Evolutionary conservation across 1,140 invertebrate genomes (phyloP), one percentile per base, ranked within the genome.

Genomic region (Pseudoatta argentina): DNA sequence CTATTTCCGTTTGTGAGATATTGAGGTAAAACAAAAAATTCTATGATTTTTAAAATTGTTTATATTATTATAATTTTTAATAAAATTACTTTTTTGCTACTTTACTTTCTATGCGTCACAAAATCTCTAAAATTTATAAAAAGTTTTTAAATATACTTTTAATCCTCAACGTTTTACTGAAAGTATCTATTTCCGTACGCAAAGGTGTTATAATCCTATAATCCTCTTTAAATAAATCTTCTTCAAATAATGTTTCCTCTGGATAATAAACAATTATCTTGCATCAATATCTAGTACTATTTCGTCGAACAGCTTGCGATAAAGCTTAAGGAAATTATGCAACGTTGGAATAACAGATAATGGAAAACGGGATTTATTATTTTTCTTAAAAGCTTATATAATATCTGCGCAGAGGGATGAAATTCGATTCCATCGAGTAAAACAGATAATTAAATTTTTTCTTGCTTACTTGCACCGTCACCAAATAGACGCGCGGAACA

Each of bases 371-470:
- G 1, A 21, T 7, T 53, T 16, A 16, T 12, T 30, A 1, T 67
- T 53, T 6, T 66, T 30, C 10, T 27, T 21, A 21, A 44, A 44
- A 24, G 5, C 34, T 39, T 44, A n/a, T 34, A 51, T n/a, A 51
- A 34, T 18, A 53, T 53, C 1, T 55, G 18, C 2, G 2, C 12
- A 27, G n/a, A 4, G 10, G 16, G 8, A 44, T 10, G 14, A 67
- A 67, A 79, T 79, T 71, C 44, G 66, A 57, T 69, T 16, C 0
- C 24, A 30, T 1, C 16, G 16, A 21, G 3, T 39, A 34, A 6
- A 57, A 53, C 21, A 10, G 18, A 78, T 66, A 78, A 24, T 78
- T 66, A n/a, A 78, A 78, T 78, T 8, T 44, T 44, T 66, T 77
- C 21, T 78, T 30, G 39, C 18, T 64, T 64, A 64, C 7, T 30